phyloP scores from a whole-genome alignment of 2,797 vertebrate species.

The Eidolon dupreanum region DNA sequence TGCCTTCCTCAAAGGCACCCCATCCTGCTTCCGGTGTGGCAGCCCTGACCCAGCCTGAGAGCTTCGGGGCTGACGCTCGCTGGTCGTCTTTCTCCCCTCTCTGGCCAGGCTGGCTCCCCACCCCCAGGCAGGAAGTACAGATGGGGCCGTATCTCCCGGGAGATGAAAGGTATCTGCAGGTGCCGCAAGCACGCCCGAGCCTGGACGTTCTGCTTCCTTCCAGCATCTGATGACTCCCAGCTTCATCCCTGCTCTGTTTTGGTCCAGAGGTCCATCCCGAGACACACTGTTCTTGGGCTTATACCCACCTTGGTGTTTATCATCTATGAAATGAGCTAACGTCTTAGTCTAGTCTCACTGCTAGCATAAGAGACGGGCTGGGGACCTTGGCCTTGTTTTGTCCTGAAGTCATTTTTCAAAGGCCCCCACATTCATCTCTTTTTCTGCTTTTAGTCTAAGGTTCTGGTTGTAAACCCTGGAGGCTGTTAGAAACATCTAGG shows the following conservation, averaged over 20 bases:
- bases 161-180: not conserved
- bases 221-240: not conserved
- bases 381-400: not conserved
- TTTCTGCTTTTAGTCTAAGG: not conserved
- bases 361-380: fast-evolving
- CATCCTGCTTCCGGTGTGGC: fast-evolving
- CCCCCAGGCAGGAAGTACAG: not conserved
- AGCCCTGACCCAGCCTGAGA: not conserved
- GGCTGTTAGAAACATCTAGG: not conserved
- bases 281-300: not conserved
- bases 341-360: fast-evolving
- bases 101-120: not conserved
- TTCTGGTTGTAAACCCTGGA: not conserved
- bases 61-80: not conserved
- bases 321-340: fast-evolving
- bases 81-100: not conserved
- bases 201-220: not conserved
- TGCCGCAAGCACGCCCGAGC: not conserved
- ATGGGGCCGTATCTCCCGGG: not conserved
- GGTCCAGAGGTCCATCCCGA: not conserved
- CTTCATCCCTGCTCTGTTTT: not conserved
- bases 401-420: not conserved
- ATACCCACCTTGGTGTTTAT: fast-evolving
- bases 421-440: fast-evolving
- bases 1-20: not conserved